Base-by-base conservation (phyloP, 2,797 vertebrate species). In the Perodicticus potto region DNA sequence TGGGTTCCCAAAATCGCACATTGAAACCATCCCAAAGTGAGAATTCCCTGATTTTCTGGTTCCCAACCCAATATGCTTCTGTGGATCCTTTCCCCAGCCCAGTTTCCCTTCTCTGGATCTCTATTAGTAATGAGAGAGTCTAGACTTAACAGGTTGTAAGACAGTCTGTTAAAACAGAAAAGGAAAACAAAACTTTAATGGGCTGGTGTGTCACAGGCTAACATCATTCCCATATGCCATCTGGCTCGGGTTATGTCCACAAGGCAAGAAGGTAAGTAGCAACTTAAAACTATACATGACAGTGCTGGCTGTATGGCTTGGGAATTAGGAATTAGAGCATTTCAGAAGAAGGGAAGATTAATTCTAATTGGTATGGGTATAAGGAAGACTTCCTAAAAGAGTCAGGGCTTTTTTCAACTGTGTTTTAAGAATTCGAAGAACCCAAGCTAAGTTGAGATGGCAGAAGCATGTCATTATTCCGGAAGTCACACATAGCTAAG, bases 401-500 rank as follows among this genome's bases (percentile, higher is more conserved):
- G 53, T 7, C 22, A 57, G 7, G 2, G 20, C 63, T 88, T 85
- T 82, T 34, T 83, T 88, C 20, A 29, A 1, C 19, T 37, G 22
- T 2, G 3, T 81, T 90, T 85, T 86, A 89, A 96, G 89, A 86
- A 83, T 65, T 17, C 2, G 7, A 78, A 88, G 53, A n/a, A 74
- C 14, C 63, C 67, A 20, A 45, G 27, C 25, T 25, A 23, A 63
- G 29, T 5, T 70, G 11, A 89, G 29, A 20, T 63, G 12, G 70
- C 25, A 82, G 49, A 67, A 94, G 17, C 20, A 37, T 63, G 23
- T 4, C 37, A 20, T 89, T 69, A 59, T 92, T 93, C 67, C 65
- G 37, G 49, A 90, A 88, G 88, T 72, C 70, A 67, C 77, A 59
- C 23, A n/a, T 25, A 90, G 17, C 63, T 45, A 53, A 43, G 45